Conservation (phyloP, 2,113 vertebrate species). For the Hippoglossus stenolepis region DNA sequence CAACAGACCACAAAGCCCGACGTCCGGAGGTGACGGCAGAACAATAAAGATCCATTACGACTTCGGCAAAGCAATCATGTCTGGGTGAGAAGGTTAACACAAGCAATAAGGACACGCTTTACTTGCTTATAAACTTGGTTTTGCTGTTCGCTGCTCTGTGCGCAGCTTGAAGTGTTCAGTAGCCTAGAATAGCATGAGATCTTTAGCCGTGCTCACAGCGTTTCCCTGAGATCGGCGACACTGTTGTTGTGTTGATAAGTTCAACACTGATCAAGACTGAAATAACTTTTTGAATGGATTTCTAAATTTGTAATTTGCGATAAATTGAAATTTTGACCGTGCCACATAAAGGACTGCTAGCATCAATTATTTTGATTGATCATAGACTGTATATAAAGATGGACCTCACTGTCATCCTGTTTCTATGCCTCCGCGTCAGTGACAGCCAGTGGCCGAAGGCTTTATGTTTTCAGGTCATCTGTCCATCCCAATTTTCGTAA, state of each 20-base stretch:
- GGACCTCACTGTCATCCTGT: too few relatives aligned
- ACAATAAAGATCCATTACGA: slow-evolving; percentile 46
- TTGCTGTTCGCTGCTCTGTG: slow-evolving; percentile 24
- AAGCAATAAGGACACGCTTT: slow-evolving; percentile 37
- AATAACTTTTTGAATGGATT: background rate
- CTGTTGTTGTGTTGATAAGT: background rate
- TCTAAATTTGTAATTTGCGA: too few relatives aligned
- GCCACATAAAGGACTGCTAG: too few relatives aligned
- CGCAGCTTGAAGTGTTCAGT: background rate
- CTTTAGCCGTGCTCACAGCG: background rate
- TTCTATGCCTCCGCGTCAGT: too few relatives aligned
- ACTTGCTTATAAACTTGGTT: slow-evolving; percentile 42
- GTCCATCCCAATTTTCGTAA: too few relatives aligned
- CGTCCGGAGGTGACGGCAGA: slow-evolving; percentile 9
- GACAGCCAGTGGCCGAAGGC: too few relatives aligned
- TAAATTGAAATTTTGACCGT: too few relatives aligned
- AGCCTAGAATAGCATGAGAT: background rate
- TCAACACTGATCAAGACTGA: background rate
- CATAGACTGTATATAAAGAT: too few relatives aligned
- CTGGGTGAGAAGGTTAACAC: slow-evolving; percentile 40
- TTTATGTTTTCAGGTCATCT: too few relatives aligned
- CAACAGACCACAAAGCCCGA: slow-evolving; percentile 14
- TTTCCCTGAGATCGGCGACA: too few relatives aligned
- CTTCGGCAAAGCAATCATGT: slow-evolving; percentile 49
- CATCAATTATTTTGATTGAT: too few relatives aligned